Base-by-base conservation (phyloP, 2,797 vertebrate genomes). In the Onychomys leucogaster region DNA sequence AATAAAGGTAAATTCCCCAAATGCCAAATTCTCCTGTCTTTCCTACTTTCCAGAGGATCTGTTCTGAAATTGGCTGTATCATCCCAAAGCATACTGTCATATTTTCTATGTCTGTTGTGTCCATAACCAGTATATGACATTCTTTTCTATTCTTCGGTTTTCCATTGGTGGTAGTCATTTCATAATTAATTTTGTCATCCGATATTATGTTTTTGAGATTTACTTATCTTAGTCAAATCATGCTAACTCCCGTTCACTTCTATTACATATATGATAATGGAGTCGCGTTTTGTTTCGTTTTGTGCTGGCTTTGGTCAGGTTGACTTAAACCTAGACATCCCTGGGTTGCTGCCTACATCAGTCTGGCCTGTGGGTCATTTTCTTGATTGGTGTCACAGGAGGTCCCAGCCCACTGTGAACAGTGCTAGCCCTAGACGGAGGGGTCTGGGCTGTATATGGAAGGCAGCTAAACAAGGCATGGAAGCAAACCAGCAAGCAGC, bases 151-250 rank as follows among this genome's bases (percentile, higher is more conserved):
- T 52, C 82, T 91, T 55, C 77, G 41, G 78, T 32, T 55, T 59
- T 76, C n/a, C 27, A n/a, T 75, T 27, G 67, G 25, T 85, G 76
- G 52, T 57, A 78, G 85, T 55, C 82, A 93, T 46, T 96, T 37
- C 52, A 46, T 3, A 92, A 73, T 43, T 80, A 84, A 25, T 75
- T 93, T 94, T 63, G 82, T n/a, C 25, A 57, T 6, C 78, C 25
- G 89, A 12, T 83, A 43, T 17, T 37, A 9, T 21, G 10, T 71
- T 94, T 90, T 61, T 91, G 59, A 95, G 67, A 93, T 95, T 95
- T 91, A 43, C 49, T 61, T 85, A 97, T 55, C 89, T 75, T 76
- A 89, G 41, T 76, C 34, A 82, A 90, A 83, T 90, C 21, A 84
- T 84, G 90, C n/a, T 65, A 83, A 88, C 61, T 59, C 63, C 67